Evolutionary conservation across 2,888 invertebrate species (phyloP), one percentile per base, ranked within the genome.

Genomic region (Eupithecia insigniata): DNA sequence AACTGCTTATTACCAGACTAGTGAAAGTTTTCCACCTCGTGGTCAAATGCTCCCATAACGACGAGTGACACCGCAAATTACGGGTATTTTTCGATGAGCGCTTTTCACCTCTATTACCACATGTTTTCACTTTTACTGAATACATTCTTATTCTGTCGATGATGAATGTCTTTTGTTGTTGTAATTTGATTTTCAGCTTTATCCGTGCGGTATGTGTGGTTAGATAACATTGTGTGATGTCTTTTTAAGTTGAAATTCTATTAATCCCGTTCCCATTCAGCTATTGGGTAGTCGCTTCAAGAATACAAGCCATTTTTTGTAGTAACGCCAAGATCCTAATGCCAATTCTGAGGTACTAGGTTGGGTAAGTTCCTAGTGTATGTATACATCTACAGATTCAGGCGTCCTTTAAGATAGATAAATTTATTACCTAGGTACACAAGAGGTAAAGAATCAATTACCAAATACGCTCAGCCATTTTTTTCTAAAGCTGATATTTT

Each of bases 71-170:
- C 84, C 85, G 73, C 86, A 86, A 81, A 81, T 72, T 77, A 26
- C 26, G 12, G 26, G 55, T 26, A 76, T 82, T 87, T 87, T 85
- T 82, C 83, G 82, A 82, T 83, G 79, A 79, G 76, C 70, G 74
- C 83, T 83, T 85, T 83, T 81, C 55, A 55, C 55, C 26, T 55
- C 77, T 81, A 76, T 80, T 79, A 82, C 79, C 75, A 73, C 74
- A 79, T 36, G 75, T 85, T 87, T 87, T 86, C 85, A 84, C 88
- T 89, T 88, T 87, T 83, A 76, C 55, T 55, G n/a, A 55, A 8
- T 51, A 8, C 75, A 75, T 69, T 79, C 76, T 80, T 73, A 32
- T 69, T 34, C 34, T 30, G n/a, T n/a, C 64, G 22, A 36, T 34
- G 10, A 14, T 36, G 14, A 61, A 18, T 43, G 22, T 22, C 10